Evolutionary conservation across 2,888 invertebrate species (phyloP), one percentile per base, ranked within the genome.

Genomic region (Thymelicus acteon): DNA sequence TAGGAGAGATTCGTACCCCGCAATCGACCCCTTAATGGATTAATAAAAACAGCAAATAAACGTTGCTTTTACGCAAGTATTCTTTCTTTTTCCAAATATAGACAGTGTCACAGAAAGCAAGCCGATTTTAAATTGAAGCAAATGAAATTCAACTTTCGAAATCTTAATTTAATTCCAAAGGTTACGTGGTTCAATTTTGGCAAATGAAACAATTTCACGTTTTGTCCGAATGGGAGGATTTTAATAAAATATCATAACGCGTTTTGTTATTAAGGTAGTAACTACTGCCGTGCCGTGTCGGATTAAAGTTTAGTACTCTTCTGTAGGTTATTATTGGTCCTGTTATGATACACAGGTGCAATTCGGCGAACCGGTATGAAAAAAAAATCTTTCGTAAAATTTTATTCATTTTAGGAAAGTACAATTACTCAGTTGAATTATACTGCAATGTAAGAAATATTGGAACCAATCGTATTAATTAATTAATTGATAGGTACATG

Each of bases 111-210:
- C 19, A 54, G 54, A 54, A 54, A 54, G 24, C 7, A 54, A 24
- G 54, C 54, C 10, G 54, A 24, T 54, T 54, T 54, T 24, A 54
- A 54, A 54, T n/a, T 19, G 24, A 54, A 54, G 54, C 54, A 54
- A 54, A 54, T 54, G n/a, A 57, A 31, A 58, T 66, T 66, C 47
- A 24, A 58, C 65, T 66, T 66, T 66, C 65, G 57, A 58, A 58
- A 66, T 54, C 24, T 54, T 66, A 66, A 66, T 54, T 19, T 54
- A 66, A 66, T 44, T 44, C 65, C n/a, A 58, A 58, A 66, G 54
- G 12, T 57, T 66, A 66, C 15, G 57, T 10, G 24, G 47, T 47
- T 40, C 65, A 58, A 66, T 65, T 65, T 44, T 24, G 54, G n/a
- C 54, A 65, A 66, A 54, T 58, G 44, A 47, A 47, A 47, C 47